A percentile compares a stretch with the other conserved stretches of the same genome.
Evolutionary conservation across 2,797 vertebrate species (phyloP).

Genomic region (Sebastes trivittatus): DNA sequence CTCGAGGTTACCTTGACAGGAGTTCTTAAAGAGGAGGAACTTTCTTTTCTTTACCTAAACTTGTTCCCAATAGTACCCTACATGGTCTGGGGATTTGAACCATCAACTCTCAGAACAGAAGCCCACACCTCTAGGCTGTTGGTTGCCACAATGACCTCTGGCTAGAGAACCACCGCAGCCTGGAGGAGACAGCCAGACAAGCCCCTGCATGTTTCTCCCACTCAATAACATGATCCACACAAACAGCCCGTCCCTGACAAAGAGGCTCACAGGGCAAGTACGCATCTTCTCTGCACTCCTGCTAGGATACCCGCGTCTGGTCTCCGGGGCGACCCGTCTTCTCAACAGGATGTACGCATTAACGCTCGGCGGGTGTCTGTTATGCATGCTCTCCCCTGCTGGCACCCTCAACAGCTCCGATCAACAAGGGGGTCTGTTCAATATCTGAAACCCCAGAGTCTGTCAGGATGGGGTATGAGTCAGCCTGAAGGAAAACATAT

Average conservation of each 20-base stretch:
- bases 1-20: not conserved
- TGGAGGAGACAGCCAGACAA: not conserved
- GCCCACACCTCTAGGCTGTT: not conserved
- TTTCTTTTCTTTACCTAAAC: not conserved
- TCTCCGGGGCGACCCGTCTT: slow-evolving; percentile 53
- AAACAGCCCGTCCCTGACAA: slow-evolving; percentile 24
- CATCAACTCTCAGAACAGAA: not conserved
- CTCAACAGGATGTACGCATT: slow-evolving; percentile 61
- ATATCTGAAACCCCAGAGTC: slow-evolving; percentile 40
- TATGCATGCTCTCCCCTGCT: slow-evolving; percentile 31
- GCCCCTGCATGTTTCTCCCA: slow-evolving; percentile 5
- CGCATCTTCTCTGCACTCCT: slow-evolving; percentile 29
- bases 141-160: not conserved
- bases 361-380: slow-evolving; percentile 39
- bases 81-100: not conserved
- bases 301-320: slow-evolving; percentile 35
- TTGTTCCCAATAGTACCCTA: not conserved
- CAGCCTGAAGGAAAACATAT: slow-evolving; percentile 33
- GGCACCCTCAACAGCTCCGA: slow-evolving; percentile 15
- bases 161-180: not conserved
- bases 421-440: slow-evolving; percentile 44
- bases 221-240: slow-evolving; percentile 33
- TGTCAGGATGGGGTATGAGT: slow-evolving; percentile 38
- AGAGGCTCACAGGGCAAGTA: not conserved
- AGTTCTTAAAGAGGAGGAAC: not conserved